Evolutionary conservation across 37 sponge, comb jelly and placozoan genomes (phyloP).

Genomic region (Chondrosia reniformis): DNA sequence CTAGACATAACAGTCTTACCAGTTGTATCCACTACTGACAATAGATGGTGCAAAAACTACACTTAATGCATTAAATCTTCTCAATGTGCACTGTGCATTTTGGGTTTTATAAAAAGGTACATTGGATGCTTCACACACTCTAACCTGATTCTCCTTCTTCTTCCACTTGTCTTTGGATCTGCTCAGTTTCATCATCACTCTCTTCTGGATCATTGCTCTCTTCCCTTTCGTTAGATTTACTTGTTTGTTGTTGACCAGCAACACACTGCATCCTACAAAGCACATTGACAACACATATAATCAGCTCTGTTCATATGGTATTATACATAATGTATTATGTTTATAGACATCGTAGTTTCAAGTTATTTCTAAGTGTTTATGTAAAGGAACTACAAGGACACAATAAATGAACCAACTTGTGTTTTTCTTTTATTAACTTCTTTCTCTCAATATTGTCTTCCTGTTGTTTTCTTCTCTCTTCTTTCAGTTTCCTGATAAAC

Average conservation of each 20-base stretch:
- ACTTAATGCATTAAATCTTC: too few species aligned
- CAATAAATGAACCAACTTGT: conserved; percentile 9
- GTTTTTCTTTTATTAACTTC: conserved; percentile 40
- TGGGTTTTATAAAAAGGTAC: too few species aligned
- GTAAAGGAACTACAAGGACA: not conserved
- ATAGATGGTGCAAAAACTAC: too few species aligned
- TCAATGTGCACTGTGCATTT: too few species aligned
- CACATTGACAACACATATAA: too few species aligned
- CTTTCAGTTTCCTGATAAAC: conserved; percentile 42
- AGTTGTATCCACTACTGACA: too few species aligned
- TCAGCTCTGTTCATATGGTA: not conserved
- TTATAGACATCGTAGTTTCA: not conserved
- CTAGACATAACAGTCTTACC: too few species aligned
- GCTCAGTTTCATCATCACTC: too few species aligned
- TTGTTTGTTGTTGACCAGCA: conserved; percentile 30
- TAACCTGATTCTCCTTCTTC: too few species aligned
- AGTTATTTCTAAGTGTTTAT: not conserved
- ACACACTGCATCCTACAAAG: conserved; percentile 17
- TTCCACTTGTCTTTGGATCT: too few species aligned
- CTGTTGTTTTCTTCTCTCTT: conserved; percentile 49
- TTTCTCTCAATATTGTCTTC: conserved; percentile 70
- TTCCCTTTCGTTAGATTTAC: not conserved
- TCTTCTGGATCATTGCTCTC: too few species aligned
- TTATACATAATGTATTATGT: not conserved
- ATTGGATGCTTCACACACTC: too few species aligned